phyloP scores from a whole-genome alignment of 2,113 vertebrate species.

The Eidolon helvum region DNA sequence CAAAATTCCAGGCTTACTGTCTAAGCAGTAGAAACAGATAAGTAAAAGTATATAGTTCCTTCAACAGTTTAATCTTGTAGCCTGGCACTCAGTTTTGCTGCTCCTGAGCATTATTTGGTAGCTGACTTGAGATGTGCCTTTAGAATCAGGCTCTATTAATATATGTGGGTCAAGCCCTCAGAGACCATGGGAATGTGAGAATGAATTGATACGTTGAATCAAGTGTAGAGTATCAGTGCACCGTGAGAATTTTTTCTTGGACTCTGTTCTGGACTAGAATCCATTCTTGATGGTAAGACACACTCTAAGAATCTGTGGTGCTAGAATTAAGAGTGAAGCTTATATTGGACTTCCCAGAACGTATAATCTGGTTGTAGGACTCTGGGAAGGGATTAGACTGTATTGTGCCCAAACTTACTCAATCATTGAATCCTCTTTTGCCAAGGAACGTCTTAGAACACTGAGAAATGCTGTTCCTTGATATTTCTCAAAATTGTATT shows the following conservation, averaged over 20 bases:
- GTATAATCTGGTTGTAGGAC: neutral
- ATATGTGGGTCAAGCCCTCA: neutral
- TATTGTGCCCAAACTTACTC: neutral
- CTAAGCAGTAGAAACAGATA: neutral
- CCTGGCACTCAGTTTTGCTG: neutral
- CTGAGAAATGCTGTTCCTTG: slow-evolving; percentile 6
- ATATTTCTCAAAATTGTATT: neutral
- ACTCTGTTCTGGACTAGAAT: slow-evolving; percentile 10
- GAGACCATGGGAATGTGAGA: neutral
- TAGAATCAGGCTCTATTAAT: neutral
- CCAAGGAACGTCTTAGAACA: neutral
- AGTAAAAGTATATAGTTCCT: neutral
- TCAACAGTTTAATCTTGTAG: neutral
- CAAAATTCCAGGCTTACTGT: neutral
- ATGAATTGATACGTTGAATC: neutral
- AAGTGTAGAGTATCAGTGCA: neutral
- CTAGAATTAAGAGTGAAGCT: neutral
- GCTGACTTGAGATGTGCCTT: neutral
- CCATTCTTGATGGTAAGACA: neutral
- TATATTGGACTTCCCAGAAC: neutral
- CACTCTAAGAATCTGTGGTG: slow-evolving; percentile 8
- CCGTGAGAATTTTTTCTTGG: slow-evolving; percentile 13
- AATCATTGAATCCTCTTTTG: slow-evolving; percentile 7
- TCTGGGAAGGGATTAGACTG: neutral
- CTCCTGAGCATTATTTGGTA: neutral